phyloP scores from a whole-genome alignment of 2,113 vertebrate species.

The Pimephales promelas region DNA sequence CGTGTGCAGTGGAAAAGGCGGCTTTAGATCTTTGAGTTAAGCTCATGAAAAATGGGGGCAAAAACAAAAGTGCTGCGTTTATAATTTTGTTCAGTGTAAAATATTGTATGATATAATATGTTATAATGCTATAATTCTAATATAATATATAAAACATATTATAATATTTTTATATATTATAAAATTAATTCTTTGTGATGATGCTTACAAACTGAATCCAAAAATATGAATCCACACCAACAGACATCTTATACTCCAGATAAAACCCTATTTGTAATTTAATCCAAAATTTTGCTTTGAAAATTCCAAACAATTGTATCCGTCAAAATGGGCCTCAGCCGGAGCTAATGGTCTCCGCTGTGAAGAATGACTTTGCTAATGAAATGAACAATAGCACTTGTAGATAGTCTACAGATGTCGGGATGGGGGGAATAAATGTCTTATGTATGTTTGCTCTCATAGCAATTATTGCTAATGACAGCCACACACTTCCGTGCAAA shows the following conservation, averaged over 20 bases:
- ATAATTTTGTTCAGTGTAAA: no score
- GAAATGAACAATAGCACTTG: slow-evolving; percentile 30
- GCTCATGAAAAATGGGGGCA: no score
- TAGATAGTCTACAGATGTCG: slow-evolving; percentile 16
- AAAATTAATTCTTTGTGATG: background rate
- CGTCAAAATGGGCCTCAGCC: background rate
- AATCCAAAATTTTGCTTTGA: background rate
- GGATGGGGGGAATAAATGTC: slow-evolving; percentile 1
- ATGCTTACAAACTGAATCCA: background rate
- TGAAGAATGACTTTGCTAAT: slow-evolving; percentile 35
- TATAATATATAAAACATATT: background rate
- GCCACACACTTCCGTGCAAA: background rate
- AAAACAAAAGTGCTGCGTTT: no score
- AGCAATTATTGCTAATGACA: slow-evolving; percentile 21
- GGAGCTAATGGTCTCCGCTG: slow-evolving; percentile 18
- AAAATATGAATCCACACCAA: background rate
- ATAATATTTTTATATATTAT: background rate
- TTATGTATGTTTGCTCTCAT: slow-evolving; percentile 2
- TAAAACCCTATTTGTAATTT: background rate
- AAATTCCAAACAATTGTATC: background rate
- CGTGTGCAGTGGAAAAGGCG: no score
- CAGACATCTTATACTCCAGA: background rate
- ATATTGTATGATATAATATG: no score
- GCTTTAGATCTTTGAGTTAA: no score
- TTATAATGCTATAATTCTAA: no score